A percentile compares a stretch with the other conserved stretches of the same genome.
Conservation (phyloP, 2,113 vertebrate species). For the Trinectes maculatus region DNA sequence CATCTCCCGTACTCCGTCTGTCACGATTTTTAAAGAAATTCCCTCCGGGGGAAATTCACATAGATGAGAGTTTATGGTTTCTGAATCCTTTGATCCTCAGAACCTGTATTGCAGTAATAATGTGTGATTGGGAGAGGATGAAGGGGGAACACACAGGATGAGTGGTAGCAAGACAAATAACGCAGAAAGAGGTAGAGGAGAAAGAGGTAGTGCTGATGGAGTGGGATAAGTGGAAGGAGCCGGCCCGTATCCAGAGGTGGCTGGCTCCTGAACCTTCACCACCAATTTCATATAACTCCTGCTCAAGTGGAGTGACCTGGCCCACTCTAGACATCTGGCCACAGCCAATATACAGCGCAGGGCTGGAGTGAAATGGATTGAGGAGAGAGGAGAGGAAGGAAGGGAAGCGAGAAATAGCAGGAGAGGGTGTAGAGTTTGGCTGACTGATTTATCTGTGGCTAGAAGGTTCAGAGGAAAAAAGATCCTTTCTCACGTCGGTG, state of each 20-base stretch:
- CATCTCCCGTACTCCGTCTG: slow-evolving; percentile 2
- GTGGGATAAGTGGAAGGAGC: slow-evolving; percentile 54
- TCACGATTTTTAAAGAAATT: slow-evolving; percentile 23
- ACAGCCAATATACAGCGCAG: slow-evolving; percentile 18
- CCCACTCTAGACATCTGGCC: slow-evolving; percentile 38
- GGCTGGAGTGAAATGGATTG: neutral
- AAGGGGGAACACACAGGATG: slow-evolving; percentile 49
- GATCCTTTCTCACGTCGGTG: slow-evolving; percentile 22
- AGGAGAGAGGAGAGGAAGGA: neutral
- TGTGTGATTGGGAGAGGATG: slow-evolving; percentile 66
- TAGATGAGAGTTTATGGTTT: slow-evolving; percentile 58
- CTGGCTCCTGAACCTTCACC: slow-evolving; percentile 45
- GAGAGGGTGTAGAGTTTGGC: neutral
- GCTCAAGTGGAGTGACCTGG: slow-evolving; percentile 54
- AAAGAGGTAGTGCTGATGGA: slow-evolving; percentile 33
- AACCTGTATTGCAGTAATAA: slow-evolving; percentile 73
- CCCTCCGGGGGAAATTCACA: slow-evolving; percentile 62
- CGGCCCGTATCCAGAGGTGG: slow-evolving; percentile 33
- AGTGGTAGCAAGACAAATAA: slow-evolving; percentile 49
- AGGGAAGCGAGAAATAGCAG: neutral
- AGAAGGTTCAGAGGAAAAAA: slow-evolving; percentile 46
- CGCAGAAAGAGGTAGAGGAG: slow-evolving; percentile 24
- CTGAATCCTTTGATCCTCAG: slow-evolving; percentile 74
- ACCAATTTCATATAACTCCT: slow-evolving; percentile 70
- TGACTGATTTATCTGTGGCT: slow-evolving; percentile 50